Evolutionary conservation across 2,113 vertebrate species (phyloP), one percentile per base, ranked within the genome.

Genomic region (Leptobrachium ailaonicum): DNA sequence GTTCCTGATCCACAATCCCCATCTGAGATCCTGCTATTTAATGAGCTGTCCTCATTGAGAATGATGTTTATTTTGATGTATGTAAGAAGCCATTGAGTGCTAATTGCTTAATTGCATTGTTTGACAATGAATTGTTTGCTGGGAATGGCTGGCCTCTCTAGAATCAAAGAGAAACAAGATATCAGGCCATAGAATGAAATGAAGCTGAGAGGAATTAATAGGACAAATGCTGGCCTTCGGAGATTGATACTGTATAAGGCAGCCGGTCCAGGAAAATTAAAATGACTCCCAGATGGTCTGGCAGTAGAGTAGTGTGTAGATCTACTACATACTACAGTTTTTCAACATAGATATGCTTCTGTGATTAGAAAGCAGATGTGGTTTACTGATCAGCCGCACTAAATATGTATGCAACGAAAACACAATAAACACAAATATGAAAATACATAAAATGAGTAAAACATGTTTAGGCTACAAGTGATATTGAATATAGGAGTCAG

Each of bases 61-160:
- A 87, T 86, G 88, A 86, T 91, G 85, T 93, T 93, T 91, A 83
- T 85, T 89, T 50, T 71, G 87, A 86, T 90, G 87, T 82, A 67
- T 87, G 83, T 86, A 89, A 86, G 83, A 89, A 91, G 85, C 83
- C 86, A 83, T 82, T 69, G 76, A 89, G 90, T 87, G 88, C 92
- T 84, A 71, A 74, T 2, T 60, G 87, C 85, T 88, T 90, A 87
- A 91, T 87, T 85, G 85, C 77, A 83, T 85, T 93, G 91, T 92
- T 92, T 92, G 89, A 88, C 82, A 92, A 90, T 91, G 93, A 93
- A 93, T 92, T 91, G 89, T 89, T 89, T 84, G 89, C 85, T 92
- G 92, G 92, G 89, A 92, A 89, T 73, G 1, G 83, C 79, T 78
- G 84, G 82, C 88, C 82, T 87, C 86, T 60, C 71, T 73, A 83